phyloP scores from a whole-genome alignment of 2,888 invertebrate species.

The Apotomis capreana region DNA sequence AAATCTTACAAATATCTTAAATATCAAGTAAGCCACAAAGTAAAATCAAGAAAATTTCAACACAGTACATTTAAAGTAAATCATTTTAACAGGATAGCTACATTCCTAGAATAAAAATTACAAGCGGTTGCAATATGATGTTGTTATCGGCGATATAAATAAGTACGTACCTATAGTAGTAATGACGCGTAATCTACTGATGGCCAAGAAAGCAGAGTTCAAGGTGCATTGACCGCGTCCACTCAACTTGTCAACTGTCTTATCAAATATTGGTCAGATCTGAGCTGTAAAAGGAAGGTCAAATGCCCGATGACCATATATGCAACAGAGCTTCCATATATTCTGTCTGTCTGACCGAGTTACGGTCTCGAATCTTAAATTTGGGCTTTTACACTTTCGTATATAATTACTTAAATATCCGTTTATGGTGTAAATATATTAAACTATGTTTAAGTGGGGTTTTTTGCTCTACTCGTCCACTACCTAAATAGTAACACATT shows the following conservation, averaged over 20 bases:
- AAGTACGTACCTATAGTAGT: neutral
- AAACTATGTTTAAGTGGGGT: no score
- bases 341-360: neutral
- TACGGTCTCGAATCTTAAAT: neutral
- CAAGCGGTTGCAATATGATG: neutral
- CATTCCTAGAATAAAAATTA: no score
- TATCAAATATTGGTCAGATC: slow-evolving; percentile 38
- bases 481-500: no score
- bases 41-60: no score
- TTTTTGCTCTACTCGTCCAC: no score
- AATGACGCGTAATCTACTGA: neutral
- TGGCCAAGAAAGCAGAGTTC: slow-evolving; percentile 5
- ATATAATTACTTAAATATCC: no score
- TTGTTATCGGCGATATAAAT: neutral
- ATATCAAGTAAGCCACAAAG: no score
- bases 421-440: no score
- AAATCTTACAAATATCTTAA: no score
- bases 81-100: no score
- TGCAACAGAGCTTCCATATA: neutral
- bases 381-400: neutral
- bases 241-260: slow-evolving; percentile 28
- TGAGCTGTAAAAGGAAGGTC: slow-evolving; percentile 28
- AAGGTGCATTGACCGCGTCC: slow-evolving; percentile 25
- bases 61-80: no score
- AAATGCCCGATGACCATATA: slow-evolving; percentile 19